A percentile compares a stretch with the other conserved stretches of the same genome.
phyloP scores from a whole-genome alignment of 53 echinoderm and acorn worm genomes.

The Glandiceps talaboti region DNA sequence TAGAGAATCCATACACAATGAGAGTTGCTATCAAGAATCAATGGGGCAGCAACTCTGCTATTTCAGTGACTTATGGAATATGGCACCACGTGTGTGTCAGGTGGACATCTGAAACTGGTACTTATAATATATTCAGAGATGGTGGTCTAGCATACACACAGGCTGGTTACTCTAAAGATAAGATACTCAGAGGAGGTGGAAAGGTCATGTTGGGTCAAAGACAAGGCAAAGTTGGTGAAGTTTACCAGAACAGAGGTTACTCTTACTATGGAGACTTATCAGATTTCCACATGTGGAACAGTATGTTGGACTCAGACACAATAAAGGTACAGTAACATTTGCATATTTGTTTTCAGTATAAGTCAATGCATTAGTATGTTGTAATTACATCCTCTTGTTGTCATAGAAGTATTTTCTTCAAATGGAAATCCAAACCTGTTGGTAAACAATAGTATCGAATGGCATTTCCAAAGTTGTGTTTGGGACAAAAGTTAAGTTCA shows the following conservation, averaged over 20 bases:
- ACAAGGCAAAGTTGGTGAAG: background rate
- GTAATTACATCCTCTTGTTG: no score
- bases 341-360: no score
- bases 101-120: background rate
- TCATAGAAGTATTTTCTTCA: no score
- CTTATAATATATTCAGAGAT: background rate
- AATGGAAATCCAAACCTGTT: no score
- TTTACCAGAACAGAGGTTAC: background rate
- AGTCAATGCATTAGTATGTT: no score
- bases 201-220: background rate
- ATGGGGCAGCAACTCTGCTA: background rate
- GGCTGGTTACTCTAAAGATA: background rate
- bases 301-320: background rate
- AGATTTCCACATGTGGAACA: background rate
- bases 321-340: background rate
- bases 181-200: background rate
- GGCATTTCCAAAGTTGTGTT: no score
- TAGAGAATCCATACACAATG: background rate
- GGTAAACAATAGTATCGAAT: no score
- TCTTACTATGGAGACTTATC: background rate
- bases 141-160: background rate
- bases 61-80: background rate
- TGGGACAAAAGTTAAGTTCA: no score
- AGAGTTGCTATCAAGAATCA: background rate
- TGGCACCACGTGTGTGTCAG: background rate